These are phyloP conservation scores for Dexiosoma caninum DNA, from an alignment of 2,888 invertebrate species.

Conservation along the genomic window DNA sequence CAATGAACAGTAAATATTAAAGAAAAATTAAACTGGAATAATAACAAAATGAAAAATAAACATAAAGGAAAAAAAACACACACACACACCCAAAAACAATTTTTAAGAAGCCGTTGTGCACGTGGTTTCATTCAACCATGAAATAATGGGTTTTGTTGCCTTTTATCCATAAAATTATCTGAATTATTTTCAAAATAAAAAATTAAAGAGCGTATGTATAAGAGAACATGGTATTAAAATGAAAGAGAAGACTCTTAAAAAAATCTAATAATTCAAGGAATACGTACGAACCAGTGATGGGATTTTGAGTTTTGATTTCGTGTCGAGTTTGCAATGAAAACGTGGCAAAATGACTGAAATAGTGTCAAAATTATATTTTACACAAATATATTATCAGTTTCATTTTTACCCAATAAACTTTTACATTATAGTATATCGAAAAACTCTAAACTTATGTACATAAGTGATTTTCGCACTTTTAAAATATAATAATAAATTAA, in stretches of 20 bases:
- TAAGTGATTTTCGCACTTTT: too few species aligned
- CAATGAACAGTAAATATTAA: conserved; percentile 1
- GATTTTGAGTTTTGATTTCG: too few species aligned
- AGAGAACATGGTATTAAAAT: neutral
- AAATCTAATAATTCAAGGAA: too few species aligned
- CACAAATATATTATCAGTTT: too few species aligned
- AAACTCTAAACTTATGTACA: too few species aligned
- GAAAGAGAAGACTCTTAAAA: neutral
- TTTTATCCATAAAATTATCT: conserved; percentile 71
- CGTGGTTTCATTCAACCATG: conserved; percentile 63
- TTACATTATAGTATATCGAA: too few species aligned
- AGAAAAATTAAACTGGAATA: conserved; percentile 28
- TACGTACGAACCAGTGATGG: too few species aligned
- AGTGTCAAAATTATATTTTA: too few species aligned
- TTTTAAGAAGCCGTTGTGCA: conserved; percentile 50
- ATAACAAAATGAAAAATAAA: conserved; percentile 45
- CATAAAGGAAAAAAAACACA: neutral
- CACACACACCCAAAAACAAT: conserved; percentile 12
- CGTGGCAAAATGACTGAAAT: too few species aligned
- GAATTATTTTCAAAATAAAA: neutral
- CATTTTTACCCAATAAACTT: too few species aligned
- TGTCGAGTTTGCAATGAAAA: too few species aligned
- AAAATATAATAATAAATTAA: too few species aligned
- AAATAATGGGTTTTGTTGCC: conserved; percentile 48
- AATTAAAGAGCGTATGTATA: neutral